phyloP scores from a whole-genome alignment of 2,113 vertebrate species.

The Euleptes europaea region DNA sequence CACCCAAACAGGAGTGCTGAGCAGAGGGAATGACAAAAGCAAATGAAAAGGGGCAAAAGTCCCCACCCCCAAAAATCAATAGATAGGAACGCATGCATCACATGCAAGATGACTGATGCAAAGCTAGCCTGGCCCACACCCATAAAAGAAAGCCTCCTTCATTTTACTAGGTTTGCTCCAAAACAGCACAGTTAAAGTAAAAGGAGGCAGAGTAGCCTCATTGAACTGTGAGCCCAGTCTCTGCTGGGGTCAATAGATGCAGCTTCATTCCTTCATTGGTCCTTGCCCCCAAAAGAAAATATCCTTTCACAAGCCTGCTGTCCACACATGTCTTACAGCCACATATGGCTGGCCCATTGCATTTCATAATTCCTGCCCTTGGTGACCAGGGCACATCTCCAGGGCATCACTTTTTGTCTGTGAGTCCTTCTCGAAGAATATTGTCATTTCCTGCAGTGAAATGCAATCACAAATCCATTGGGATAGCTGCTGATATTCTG shows the following conservation, averaged over 20 bases:
- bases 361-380: constrained; percentile 30
- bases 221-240: background rate
- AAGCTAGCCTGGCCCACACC: constrained; percentile 13
- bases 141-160: background rate
- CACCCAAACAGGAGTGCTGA: background rate
- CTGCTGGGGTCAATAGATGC: background rate
- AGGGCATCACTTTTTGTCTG: background rate
- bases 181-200: background rate
- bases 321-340: constrained; percentile 49
- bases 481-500: constrained; percentile 29
- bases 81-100: constrained; percentile 32
- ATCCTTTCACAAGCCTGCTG: background rate
- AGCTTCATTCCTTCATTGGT: constrained; percentile 16
- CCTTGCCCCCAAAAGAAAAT: background rate
- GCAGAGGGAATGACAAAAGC: background rate
- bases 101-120: background rate
- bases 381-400: background rate
- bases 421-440: constrained; percentile 15
- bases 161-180: background rate
- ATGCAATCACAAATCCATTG: constrained; percentile 36
- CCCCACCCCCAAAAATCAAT: background rate
- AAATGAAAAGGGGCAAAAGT: background rate
- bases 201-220: background rate
- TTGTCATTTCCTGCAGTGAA: background rate
- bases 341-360: accelerated